Evolutionary conservation across 2,113 vertebrate genomes (phyloP), one percentile per base, ranked within the genome.

Genomic region (Rhadina sibilatrix): DNA sequence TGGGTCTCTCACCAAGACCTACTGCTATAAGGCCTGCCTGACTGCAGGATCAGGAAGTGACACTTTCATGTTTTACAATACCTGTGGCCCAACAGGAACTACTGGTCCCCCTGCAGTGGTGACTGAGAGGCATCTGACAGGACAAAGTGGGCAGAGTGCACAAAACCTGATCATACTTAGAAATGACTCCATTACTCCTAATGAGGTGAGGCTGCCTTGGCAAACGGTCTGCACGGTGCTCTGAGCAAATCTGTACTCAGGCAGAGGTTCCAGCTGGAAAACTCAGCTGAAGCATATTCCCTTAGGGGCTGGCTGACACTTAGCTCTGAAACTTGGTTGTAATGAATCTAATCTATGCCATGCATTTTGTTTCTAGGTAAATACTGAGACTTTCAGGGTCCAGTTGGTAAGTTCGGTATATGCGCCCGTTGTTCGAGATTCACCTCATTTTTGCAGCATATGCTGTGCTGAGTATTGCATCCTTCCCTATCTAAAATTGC

Each of bases 1-100:
- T 17, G 99, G 99, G 83, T 99, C 99, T 83, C 97, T 99, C 91
- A 99, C 99, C 47, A 99, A 99, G 98, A 99, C 99, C 17, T 99
- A 99, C 98, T 99, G 99, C 98, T 99, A 99, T 97, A 99, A 99
- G 97, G 99, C 99, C 28, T 99, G 99, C 87, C 97, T 99, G 94
- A 99, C 99, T 4, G 98, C 99, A 23, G 99, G 99, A 11, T 99
- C 99, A 35, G 99, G 99, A 98, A 99, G 99, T 83, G 99, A 99
- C 96, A 99, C 99, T 80, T 99, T 99, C 97, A 99, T 99, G 99
- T 99, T 99, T 98, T 99, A 99, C 98, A 99, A 99, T 95, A 99
- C 99, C 57, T 99, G 99, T 94, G 98, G 98, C 54, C 99, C 99
- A 22, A 93, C 98, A 88, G 99, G 99, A 93, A 97, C 97, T 65